Base-by-base conservation (phyloP, 2,797 vertebrate species). In the Spinibarbus caldwelli region DNA sequence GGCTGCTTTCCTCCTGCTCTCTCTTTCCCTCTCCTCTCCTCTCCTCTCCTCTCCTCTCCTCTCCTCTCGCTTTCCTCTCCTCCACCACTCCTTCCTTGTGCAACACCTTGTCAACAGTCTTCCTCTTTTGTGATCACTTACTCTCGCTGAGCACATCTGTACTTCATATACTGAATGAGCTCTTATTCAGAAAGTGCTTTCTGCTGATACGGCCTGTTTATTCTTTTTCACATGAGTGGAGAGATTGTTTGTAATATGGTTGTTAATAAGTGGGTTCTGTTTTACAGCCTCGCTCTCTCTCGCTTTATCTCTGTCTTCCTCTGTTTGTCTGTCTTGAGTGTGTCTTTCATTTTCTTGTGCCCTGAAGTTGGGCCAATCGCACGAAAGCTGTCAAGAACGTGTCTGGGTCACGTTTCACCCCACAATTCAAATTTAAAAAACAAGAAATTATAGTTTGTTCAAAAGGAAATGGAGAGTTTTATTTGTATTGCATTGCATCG, bases 91-190 rank as follows among this genome's bases (percentile, higher is more conserved):
- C 31, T 68, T 84, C 62, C 78, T 82, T 26, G 52, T 85, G 76
- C 83, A 78, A 62, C 83, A 85, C 83, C 76, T 85, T 85, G 83
- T 85, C 83, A 85, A 85, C 83, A 79, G 76, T 85, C 66, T 79
- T 85, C 66, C 76, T 79, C 83, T 79, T 85, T 47, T 85, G 83
- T 85, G 83, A 85, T 85, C 76, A 45, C 76, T 85, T 54, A 85
- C 83, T 85, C 83, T 59, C 1, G 21, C 66, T 31, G 47, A 71
- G 70, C 59, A 81, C 76, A 78, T 85, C 47, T 87, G 78, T 77
- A 84, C 43, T 78, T 86, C 77, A 85, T 62, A 62, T 57, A 66
- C 76, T 85, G 83, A 78, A 78, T 78, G 82, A 84, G 73, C 82
- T 77, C 82, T 77, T 84, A 52, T 66, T 66, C 70, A 47, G 71